A percentile compares a stretch with the other conserved stretches of the same genome.
Evolutionary conservation across 2,888 invertebrate genomes (phyloP).

Genomic region (Schrankia costaestrigalis): DNA sequence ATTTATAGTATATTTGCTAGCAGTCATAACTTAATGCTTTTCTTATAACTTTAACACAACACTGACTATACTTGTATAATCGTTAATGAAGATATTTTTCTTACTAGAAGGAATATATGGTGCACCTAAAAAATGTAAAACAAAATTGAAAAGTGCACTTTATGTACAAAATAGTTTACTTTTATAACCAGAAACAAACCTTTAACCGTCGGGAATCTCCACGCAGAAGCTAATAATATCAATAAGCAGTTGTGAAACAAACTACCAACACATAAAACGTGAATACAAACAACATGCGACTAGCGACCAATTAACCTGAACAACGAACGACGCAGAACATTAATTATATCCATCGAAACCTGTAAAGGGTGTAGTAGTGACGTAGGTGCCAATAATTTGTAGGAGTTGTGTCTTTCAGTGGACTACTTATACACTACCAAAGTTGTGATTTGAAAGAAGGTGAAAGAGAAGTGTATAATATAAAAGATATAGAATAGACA

Average conservation of each 20-base stretch:
- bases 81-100: no score
- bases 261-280: constrained; percentile 36
- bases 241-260: constrained; percentile 6
- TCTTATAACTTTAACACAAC: no score
- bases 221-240: constrained; percentile 9
- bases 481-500: constrained; percentile 24
- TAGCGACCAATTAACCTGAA: constrained; percentile 39
- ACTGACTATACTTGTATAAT: no score
- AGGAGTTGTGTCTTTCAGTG: constrained; percentile 27
- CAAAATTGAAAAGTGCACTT: no score
- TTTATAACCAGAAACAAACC: no score
- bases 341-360: constrained; percentile 18
- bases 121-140: no score
- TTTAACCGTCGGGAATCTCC: neutral
- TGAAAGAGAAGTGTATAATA: constrained; percentile 32
- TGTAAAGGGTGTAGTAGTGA: constrained; percentile 19
- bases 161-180: no score
- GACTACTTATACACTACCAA: constrained; percentile 14
- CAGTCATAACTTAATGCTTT: no score
- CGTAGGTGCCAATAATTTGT: constrained; percentile 27
- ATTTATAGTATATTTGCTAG: no score
- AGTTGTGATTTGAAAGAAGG: constrained; percentile 30
- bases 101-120: no score
- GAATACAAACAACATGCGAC: constrained; percentile 62
- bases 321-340: constrained; percentile 33